These are phyloP conservation scores for Drosophila rubida DNA, from an alignment of 2,888 invertebrate species.

Conservation along the genomic window DNA sequence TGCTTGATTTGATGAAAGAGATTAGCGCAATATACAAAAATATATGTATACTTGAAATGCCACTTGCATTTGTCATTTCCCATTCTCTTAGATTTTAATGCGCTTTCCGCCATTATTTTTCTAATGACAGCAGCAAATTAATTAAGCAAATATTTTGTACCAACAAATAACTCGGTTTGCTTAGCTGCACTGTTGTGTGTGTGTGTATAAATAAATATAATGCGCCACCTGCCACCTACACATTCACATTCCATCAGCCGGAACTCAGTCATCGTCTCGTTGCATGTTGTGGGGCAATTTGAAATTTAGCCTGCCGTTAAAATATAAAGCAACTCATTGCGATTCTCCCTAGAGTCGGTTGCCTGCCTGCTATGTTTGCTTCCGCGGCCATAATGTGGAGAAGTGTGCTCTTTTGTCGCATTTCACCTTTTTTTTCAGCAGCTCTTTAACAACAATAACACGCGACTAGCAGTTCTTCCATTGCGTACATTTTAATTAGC, in stretches of 20 bases:
- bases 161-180: conserved; percentile 24
- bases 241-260: conserved; percentile 9
- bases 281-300: conserved; percentile 70
- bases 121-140: conserved; percentile 18
- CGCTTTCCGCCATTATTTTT: conserved; percentile 2
- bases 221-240: conserved; percentile 9
- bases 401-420: conserved; percentile 52
- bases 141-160: conserved; percentile 43
- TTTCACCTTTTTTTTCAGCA: conserved; percentile 23
- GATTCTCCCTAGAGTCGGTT: conserved; percentile 11
- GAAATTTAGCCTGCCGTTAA: conserved; percentile 44
- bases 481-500: conserved; percentile 61
- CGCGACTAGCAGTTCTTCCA: conserved; percentile 34
- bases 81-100: conserved; percentile 10
- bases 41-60: background rate
- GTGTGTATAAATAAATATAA: conserved; percentile 13
- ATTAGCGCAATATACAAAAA: conserved; percentile 14
- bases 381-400: conserved; percentile 30
- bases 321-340: conserved; percentile 20
- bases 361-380: conserved; percentile 1
- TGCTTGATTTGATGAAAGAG: conserved; percentile 14
- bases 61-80: conserved; percentile 15
- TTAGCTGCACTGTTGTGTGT: background rate
- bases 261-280: conserved; percentile 30
- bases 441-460: conserved; percentile 28